These are phyloP conservation scores for Candidula unifasciata DNA, from an alignment of 2,888 invertebrate genomes.

Conservation along the genomic window DNA sequence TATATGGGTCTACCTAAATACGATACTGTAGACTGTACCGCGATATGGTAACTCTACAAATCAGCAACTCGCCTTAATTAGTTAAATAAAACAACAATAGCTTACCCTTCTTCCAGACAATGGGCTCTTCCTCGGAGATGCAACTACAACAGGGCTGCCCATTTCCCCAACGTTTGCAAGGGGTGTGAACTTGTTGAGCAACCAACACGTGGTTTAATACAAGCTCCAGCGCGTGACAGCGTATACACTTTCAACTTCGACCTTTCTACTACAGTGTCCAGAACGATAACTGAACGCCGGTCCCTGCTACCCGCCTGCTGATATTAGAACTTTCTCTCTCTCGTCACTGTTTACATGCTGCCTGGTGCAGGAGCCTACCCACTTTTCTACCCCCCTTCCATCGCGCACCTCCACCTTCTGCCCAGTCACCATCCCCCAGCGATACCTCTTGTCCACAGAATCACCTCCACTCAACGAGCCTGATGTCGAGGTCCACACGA, in stretches of 20 bases:
- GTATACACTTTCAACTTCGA: not conserved
- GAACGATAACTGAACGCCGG: slow-evolving; percentile 37
- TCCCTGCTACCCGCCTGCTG: not conserved
- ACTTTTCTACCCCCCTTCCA: not conserved
- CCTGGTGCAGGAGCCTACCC: not conserved
- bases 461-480: slow-evolving; percentile 3
- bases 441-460: slow-evolving; percentile 18
- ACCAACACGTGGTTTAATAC: not conserved
- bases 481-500: slow-evolving; percentile 28
- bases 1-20: too few species aligned
- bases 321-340: slow-evolving; percentile 32
- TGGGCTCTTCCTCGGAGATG: slow-evolving; percentile 47
- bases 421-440: not conserved
- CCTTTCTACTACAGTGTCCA: slow-evolving; percentile 9
- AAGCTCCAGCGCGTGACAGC: slow-evolving; percentile 8
- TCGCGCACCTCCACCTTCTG: not conserved
- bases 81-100: not conserved
- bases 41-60: too few species aligned
- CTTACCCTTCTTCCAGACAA: slow-evolving; percentile 47
- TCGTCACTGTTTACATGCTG: not conserved
- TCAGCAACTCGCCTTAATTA: not conserved
- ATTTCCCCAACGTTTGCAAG: slow-evolving; percentile 5
- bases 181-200: not conserved
- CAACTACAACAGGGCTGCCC: slow-evolving; percentile 47
- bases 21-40: too few species aligned